A percentile compares a stretch with the other conserved stretches of the same genome.
These are phyloP conservation scores for Ciconia boyciana DNA, from an alignment of 2,113 vertebrate genomes.

Conservation along the genomic window DNA sequence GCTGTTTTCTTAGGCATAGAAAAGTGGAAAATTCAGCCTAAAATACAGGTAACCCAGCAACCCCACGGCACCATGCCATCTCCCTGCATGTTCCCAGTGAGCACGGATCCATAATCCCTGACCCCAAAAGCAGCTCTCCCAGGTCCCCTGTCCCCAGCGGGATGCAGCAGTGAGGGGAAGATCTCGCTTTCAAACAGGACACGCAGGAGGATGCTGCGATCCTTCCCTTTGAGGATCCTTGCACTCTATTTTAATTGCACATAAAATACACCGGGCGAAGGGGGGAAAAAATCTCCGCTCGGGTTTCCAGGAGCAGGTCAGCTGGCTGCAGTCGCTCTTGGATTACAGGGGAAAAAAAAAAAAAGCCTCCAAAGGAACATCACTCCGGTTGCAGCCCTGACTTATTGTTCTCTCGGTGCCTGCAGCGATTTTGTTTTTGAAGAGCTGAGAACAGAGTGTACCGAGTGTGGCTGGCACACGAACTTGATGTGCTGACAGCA, in stretches of 20 bases:
- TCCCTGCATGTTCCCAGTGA: fast-evolving
- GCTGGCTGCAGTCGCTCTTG: slow-evolving; percentile 60
- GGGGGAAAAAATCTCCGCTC: neutral
- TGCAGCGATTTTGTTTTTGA: slow-evolving; percentile 81
- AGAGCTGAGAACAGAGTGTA: slow-evolving; percentile 83
- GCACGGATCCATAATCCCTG: neutral
- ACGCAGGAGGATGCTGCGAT: neutral
- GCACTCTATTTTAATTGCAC: neutral
- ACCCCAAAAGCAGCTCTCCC: neutral
- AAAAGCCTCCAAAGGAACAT: slow-evolving; percentile 63
- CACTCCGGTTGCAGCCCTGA: slow-evolving; percentile 75
- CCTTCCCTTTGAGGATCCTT: neutral
- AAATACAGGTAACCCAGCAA: neutral
- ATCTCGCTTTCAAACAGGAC: neutral
- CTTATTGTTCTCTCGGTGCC: slow-evolving; percentile 82
- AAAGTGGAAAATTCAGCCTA: neutral
- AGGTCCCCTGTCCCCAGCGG: neutral
- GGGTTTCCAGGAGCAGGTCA: slow-evolving; percentile 59
- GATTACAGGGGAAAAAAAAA: slow-evolving; percentile 48
- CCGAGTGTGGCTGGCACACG: slow-evolving; percentile 81
- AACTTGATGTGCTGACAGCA: slow-evolving; percentile 82
- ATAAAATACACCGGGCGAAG: neutral
- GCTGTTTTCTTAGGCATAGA: neutral
- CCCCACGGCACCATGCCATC: fast-evolving
- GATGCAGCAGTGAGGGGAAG: fast-evolving